Evolutionary conservation across 2,797 vertebrate species (phyloP).

Genomic region (Perodicticus potto): DNA sequence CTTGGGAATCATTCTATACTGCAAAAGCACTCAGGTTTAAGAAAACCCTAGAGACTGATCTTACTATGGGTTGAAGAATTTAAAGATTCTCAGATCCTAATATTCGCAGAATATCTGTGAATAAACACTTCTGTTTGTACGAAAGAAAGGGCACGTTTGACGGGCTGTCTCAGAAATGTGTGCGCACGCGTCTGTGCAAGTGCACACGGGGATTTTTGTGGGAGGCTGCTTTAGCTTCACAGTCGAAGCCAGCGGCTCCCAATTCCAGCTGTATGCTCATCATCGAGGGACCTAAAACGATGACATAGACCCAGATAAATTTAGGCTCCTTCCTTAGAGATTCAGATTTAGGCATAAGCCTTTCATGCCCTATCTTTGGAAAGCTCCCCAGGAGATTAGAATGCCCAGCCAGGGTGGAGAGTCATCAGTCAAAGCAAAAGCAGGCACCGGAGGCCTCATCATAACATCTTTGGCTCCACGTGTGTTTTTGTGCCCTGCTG

Average conservation of each 20-base stretch:
- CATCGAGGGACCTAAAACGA: not conserved
- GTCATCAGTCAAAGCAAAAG: not conserved
- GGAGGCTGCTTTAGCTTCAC: not conserved
- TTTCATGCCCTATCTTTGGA: not conserved
- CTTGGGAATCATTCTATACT: not conserved
- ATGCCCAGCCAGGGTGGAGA: not conserved
- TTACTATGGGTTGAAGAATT: not conserved
- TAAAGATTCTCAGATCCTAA: not conserved
- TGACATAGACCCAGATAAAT: not conserved
- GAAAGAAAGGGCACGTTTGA: not conserved
- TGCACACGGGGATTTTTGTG: not conserved
- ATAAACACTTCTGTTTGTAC: not conserved
- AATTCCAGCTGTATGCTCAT: not conserved
- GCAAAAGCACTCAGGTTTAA: not conserved
- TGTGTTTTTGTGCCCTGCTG: conserved; percentile 17
- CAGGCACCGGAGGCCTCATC: not conserved
- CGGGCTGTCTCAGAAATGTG: not conserved
- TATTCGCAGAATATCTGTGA: conserved; percentile 26
- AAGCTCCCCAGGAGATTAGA: conserved; percentile 11
- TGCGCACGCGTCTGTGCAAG: rapidly evolving
- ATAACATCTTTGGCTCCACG: not conserved
- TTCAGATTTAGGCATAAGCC: not conserved
- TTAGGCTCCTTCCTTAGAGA: conserved; percentile 33
- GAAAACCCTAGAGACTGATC: not conserved
- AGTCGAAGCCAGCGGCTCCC: not conserved